phyloP scores from a whole-genome alignment of 2,888 invertebrate genomes.

The Conops quadrifasciatus region DNA sequence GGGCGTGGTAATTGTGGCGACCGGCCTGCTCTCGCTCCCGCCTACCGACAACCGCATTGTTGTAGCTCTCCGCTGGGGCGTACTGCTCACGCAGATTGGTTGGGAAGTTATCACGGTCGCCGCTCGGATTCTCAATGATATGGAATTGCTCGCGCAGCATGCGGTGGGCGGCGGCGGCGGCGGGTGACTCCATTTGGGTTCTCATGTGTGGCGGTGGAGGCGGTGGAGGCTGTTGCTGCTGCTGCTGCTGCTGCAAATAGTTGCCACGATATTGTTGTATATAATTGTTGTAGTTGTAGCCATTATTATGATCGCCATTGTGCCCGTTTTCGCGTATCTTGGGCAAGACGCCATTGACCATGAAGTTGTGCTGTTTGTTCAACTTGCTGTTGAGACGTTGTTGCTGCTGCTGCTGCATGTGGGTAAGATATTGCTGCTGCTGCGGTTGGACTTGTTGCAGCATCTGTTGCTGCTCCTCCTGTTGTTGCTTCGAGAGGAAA shows the following conservation, averaged over 20 bases:
- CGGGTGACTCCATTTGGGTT: constrained; percentile 52
- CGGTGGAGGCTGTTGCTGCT: constrained; percentile 42
- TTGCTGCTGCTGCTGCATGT: constrained; percentile 55
- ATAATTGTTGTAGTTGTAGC: constrained; percentile 47
- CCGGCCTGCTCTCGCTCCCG: constrained; percentile 44
- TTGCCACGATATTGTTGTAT: constrained; percentile 40
- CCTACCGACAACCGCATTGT: constrained; percentile 48
- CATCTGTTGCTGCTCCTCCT: constrained; percentile 45
- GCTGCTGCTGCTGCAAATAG: constrained; percentile 43
- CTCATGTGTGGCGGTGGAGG: constrained; percentile 44
- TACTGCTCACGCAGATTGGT: constrained; percentile 52
- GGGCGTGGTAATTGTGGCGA: constrained; percentile 33
- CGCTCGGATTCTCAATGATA: constrained; percentile 65
- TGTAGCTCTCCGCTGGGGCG: constrained; percentile 55
- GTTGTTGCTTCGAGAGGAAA: constrained; percentile 44
- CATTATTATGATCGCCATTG: constrained; percentile 46
- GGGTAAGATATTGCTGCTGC: constrained; percentile 47
- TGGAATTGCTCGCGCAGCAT: constrained; percentile 66
- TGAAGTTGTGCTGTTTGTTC: constrained; percentile 59
- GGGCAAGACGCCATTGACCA: constrained; percentile 61
- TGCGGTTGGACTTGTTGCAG: constrained; percentile 56
- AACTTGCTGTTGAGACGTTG: constrained; percentile 60
- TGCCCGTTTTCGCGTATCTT: constrained; percentile 62
- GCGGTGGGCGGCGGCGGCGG: constrained; percentile 67
- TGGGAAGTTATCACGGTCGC: constrained; percentile 54